Conservation (phyloP, 2,888 invertebrate species). For the Eudasyphora cyanicolor region DNA sequence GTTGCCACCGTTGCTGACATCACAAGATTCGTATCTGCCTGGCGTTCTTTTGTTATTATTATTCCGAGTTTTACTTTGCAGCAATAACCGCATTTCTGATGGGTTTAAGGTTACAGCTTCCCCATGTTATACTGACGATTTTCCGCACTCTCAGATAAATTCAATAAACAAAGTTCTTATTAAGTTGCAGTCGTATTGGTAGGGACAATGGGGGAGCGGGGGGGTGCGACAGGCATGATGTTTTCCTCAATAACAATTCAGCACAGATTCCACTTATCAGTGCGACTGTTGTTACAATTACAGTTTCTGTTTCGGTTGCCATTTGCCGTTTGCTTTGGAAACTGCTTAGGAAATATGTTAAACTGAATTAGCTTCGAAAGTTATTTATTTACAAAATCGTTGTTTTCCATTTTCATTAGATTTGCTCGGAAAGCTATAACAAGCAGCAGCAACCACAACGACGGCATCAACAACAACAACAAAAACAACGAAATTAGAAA, state of each 20-base stretch:
- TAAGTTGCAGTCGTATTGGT: not conserved
- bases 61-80: too few species aligned
- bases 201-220: not conserved
- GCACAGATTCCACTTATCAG: not conserved
- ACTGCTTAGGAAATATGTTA: slow-evolving; percentile 8
- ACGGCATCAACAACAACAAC: not conserved
- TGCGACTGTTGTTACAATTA: not conserved
- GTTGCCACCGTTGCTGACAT: not conserved
- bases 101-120: not conserved
- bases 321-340: too few species aligned
- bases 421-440: not conserved
- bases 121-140: not conserved
- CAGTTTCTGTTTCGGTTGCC: slow-evolving; percentile 18
- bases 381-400: slow-evolving; percentile 1
- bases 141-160: not conserved
- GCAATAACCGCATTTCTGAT: not conserved
- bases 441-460: not conserved
- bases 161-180: not conserved
- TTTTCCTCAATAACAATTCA: slow-evolving; percentile 4
- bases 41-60: too few species aligned
- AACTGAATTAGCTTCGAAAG: slow-evolving; percentile 3
- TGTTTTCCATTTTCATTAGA: slow-evolving; percentile 12
- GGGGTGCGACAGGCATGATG: not conserved
- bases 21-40: not conserved
- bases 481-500: not conserved